These are phyloP conservation scores for Desoria tigrina DNA, from an alignment of 2,888 invertebrate species.

Conservation along the genomic window DNA sequence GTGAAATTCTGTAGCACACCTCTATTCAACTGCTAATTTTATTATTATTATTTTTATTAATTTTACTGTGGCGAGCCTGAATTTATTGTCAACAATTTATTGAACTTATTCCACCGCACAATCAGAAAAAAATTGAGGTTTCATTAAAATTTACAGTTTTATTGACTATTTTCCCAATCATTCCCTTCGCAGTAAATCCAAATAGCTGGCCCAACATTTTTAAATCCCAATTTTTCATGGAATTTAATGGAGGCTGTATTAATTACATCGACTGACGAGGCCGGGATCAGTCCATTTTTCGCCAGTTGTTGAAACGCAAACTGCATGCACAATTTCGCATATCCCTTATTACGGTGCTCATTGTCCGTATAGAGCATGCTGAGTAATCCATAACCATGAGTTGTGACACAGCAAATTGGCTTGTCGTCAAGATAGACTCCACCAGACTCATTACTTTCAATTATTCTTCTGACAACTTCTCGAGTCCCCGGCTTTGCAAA, in stretches of 20 bases:
- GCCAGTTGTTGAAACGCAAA: constrained; percentile 24
- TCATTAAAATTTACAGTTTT: too few species aligned
- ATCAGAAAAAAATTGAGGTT: too few species aligned
- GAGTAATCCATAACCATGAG: constrained; percentile 20
- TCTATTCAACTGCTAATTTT: too few species aligned
- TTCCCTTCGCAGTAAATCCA: constrained; percentile 14
- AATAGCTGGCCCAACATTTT: constrained; percentile 12
- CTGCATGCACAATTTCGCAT: constrained; percentile 26
- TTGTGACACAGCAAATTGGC: constrained; percentile 23
- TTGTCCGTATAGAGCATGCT: constrained; percentile 23
- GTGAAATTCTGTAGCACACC: too few species aligned
- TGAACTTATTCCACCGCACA: too few species aligned
- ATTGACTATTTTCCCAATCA: too few species aligned
- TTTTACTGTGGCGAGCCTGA: too few species aligned
- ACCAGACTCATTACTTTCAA: constrained; percentile 21
- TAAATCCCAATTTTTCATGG: constrained; percentile 25
- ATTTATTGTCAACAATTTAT: too few species aligned
- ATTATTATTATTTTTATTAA: too few species aligned
- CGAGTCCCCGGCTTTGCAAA: constrained; percentile 8
- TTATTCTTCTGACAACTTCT: constrained; percentile 3
- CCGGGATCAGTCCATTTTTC: constrained; percentile 27
- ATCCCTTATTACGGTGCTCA: constrained; percentile 24
- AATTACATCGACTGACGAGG: constrained; percentile 20
- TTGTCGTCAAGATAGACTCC: constrained; percentile 27
- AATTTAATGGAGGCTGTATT: constrained; percentile 23